A percentile compares a stretch with the other conserved stretches of the same genome.
Evolutionary conservation across 2,888 invertebrate genomes (phyloP).

Genomic region (Tipula lateralis): DNA sequence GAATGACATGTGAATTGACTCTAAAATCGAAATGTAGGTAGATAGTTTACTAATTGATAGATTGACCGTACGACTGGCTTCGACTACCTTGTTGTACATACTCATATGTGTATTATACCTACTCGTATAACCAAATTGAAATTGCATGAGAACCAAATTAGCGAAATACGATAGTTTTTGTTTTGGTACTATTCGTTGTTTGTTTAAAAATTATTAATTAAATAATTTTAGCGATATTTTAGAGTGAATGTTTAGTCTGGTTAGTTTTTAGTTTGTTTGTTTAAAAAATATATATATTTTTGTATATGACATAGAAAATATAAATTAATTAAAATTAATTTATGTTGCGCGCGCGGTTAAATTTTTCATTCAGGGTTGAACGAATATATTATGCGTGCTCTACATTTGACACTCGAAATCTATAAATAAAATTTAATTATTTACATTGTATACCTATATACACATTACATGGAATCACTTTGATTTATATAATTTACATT

Average conservation of each 20-base stretch:
- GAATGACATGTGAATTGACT: constrained; percentile 6
- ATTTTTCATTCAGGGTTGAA: neutral
- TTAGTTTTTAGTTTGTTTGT: neutral
- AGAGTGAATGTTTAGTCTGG: neutral
- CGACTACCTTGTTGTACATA: neutral
- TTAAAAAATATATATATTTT: neutral
- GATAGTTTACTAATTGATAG: neutral
- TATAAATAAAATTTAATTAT: neutral
- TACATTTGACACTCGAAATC: neutral
- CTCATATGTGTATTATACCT: neutral
- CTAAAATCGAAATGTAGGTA: constrained; percentile 11
- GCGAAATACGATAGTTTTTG: neutral
- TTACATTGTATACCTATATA: neutral
- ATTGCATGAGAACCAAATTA: neutral
- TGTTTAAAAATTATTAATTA: constrained; percentile 19
- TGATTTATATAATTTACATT: neutral
- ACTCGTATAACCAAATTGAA: too few species aligned
- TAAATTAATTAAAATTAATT: constrained; percentile 7
- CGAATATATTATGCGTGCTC: neutral
- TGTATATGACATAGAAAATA: neutral
- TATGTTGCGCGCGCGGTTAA: neutral
- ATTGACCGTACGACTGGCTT: neutral
- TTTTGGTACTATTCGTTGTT: neutral
- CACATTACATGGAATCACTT: neutral
- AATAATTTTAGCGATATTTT: neutral